Conservation (phyloP, 1,140 invertebrate species). For the Steinernema khuongi region DNA sequence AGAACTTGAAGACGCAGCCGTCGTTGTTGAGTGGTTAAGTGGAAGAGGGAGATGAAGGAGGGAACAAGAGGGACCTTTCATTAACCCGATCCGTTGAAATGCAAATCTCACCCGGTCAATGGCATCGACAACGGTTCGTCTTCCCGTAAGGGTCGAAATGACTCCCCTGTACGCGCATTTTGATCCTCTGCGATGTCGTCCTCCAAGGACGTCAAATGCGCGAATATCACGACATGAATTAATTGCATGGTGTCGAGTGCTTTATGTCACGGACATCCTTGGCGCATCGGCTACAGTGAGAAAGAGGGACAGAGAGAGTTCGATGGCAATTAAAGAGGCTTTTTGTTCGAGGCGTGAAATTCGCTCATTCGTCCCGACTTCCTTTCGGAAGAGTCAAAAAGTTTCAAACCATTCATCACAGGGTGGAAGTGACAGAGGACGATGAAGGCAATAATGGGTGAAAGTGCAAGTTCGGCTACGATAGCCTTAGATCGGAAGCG, state of each 20-base stretch:
- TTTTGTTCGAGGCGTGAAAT: slow-evolving; percentile 5
- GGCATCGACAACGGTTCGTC: neutral
- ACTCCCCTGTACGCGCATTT: neutral
- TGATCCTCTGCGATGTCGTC: neutral
- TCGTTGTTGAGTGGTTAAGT: neutral
- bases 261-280: slow-evolving; percentile 1
- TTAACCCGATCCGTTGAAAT: slow-evolving; percentile 15
- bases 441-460: neutral
- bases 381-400: neutral
- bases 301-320: neutral
- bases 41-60: neutral
- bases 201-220: slow-evolving; percentile 14
- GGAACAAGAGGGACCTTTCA: neutral
- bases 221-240: slow-evolving; percentile 17
- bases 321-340: neutral
- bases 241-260: slow-evolving; percentile 11
- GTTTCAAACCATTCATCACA: no score
- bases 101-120: neutral
- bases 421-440: neutral
- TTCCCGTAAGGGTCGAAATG: slow-evolving; percentile 9
- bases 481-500: no score
- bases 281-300: neutral
- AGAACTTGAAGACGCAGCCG: slow-evolving; percentile 1
- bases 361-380: neutral
- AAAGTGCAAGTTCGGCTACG: neutral